Conservation (phyloP, 1,140 invertebrate genomes). For the Apis laboriosa region DNA sequence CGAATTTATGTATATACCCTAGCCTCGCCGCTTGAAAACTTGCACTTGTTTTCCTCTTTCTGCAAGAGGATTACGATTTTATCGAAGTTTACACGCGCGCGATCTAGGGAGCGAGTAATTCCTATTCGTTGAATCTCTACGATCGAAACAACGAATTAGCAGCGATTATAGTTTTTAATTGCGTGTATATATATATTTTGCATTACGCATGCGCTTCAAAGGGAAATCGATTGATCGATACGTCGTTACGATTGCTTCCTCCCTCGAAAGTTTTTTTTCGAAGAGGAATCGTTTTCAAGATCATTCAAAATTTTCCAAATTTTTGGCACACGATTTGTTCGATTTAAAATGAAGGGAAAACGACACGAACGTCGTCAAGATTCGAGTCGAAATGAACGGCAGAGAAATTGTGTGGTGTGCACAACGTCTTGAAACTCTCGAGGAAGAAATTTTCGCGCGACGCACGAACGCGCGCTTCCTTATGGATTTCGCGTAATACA, state of each 20-base stretch:
- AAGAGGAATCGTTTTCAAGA: neutral
- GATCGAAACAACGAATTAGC: conserved; percentile 42
- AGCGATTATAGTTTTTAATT: conserved; percentile 33
- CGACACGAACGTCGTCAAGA: too few species aligned
- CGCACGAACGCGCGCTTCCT: conserved; percentile 23
- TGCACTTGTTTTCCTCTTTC: neutral
- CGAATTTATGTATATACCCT: conserved; percentile 9
- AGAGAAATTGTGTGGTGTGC: neutral
- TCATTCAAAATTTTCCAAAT: too few species aligned
- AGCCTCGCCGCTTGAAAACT: conserved; percentile 27
- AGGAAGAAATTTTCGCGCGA: conserved; percentile 33
- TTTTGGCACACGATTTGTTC: too few species aligned
- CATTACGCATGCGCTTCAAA: conserved; percentile 21
- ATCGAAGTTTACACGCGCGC: neutral
- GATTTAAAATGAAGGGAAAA: too few species aligned
- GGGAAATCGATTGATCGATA: conserved; percentile 72
- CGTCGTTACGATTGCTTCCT: conserved; percentile 30
- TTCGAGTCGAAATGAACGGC: neutral
- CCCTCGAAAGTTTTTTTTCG: neutral
- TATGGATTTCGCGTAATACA: neutral
- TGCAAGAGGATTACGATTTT: neutral
- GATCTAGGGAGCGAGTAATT: conserved; percentile 6
- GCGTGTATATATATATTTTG: conserved; percentile 15
- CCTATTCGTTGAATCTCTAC: conserved; percentile 7
- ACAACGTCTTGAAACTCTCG: neutral